Evolutionary conservation across 2,797 vertebrate species (phyloP).

Genomic region (Gorsachius magnificus): DNA sequence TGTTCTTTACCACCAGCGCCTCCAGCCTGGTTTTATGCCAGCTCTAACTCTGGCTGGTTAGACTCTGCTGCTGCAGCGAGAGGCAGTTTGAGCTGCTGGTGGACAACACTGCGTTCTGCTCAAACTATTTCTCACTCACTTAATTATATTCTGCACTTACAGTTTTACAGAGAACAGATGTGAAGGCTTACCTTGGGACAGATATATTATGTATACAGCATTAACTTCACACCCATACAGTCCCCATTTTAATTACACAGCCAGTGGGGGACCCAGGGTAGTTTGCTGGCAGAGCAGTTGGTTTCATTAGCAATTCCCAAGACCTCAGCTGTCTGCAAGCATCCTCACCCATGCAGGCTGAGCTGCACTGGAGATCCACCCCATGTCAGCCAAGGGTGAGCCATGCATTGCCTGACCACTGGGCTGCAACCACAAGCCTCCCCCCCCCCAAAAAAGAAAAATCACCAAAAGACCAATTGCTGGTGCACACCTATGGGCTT

Average conservation of each 20-base stretch:
- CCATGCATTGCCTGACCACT: background rate
- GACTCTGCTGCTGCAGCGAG: background rate
- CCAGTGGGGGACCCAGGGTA: background rate
- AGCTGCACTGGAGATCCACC: background rate
- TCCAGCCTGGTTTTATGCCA: background rate
- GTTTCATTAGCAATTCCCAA: slow-evolving; percentile 22
- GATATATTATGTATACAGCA: slow-evolving; percentile 15
- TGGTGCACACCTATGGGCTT: background rate
- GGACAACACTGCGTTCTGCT: background rate
- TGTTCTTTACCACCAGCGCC: background rate
- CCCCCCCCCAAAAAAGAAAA: background rate
- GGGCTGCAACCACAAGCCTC: fast-evolving
- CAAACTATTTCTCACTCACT: background rate
- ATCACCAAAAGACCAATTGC: background rate
- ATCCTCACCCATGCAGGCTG: background rate
- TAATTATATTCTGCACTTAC: background rate
- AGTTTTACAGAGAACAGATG: slow-evolving; percentile 34
- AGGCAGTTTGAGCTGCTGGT: background rate
- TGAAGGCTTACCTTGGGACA: slow-evolving; percentile 46
- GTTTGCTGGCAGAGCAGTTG: slow-evolving; percentile 14
- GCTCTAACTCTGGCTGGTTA: background rate
- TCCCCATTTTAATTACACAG: slow-evolving; percentile 44
- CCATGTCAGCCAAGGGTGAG: background rate
- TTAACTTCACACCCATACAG: slow-evolving; percentile 29
- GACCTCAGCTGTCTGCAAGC: background rate